phyloP scores from a whole-genome alignment of 2,113 vertebrate genomes.

The Melanerpes aurifrons region DNA sequence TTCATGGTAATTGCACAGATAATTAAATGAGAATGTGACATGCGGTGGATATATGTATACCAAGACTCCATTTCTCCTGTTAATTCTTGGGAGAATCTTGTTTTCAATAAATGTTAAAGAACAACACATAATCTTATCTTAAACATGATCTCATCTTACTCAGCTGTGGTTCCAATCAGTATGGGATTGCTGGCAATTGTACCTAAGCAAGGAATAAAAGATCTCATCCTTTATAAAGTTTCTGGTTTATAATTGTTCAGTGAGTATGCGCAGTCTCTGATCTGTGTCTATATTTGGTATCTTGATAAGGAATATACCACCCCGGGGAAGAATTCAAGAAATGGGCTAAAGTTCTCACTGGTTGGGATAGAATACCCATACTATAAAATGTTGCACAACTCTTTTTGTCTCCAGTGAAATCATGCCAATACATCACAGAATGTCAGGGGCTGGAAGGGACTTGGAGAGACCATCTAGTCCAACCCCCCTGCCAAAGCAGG shows the following conservation, averaged over 20 bases:
- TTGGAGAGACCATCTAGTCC: no score
- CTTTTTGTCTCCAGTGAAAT: not conserved
- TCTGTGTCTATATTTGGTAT: constrained; percentile 17
- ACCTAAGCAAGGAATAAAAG: not conserved
- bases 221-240: not conserved
- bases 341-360: not conserved
- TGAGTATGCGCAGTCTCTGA: not conserved
- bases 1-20: not conserved
- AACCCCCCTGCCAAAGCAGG: no score
- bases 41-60: not conserved
- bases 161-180: not conserved
- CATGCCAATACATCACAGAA: not conserved
- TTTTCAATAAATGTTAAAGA: not conserved
- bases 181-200: not conserved
- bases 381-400: not conserved
- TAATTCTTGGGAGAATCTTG: not conserved
- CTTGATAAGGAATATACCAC: constrained; percentile 15
- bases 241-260: not conserved
- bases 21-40: not conserved
- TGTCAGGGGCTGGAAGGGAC: no score
- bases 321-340: constrained; percentile 44
- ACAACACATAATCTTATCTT: not conserved
- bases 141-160: not conserved
- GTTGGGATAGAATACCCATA: not conserved
- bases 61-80: not conserved